Percentiles rank a stretch among this genome's conserved stretches.
phyloP scores from a whole-genome alignment of 2,797 vertebrate species.

The Parambassis ranga region DNA sequence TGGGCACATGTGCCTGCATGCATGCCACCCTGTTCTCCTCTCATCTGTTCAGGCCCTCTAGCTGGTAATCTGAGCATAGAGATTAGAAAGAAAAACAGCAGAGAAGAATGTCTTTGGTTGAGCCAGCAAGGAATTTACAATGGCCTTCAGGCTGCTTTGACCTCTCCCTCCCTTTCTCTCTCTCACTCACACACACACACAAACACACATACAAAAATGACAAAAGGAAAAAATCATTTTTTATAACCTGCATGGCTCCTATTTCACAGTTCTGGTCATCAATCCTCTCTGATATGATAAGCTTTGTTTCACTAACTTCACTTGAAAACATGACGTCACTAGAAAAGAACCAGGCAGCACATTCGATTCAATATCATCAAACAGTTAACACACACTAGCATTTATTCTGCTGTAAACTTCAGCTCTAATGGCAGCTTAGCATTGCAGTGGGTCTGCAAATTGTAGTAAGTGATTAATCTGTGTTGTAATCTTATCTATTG shows the following conservation, averaged over 20 bases:
- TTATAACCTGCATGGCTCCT: neutral
- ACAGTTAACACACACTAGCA: neutral
- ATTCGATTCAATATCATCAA: neutral
- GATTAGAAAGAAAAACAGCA: constrained; percentile 79
- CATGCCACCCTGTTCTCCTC: constrained; percentile 60
- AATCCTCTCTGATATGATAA: neutral
- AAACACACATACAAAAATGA: constrained; percentile 24
- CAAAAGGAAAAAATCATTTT: constrained; percentile 4
- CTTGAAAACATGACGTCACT: neutral
- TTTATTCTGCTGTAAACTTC: neutral
- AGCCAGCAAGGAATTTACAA: constrained; percentile 77
- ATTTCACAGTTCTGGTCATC: neutral
- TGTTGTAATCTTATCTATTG: too few species aligned
- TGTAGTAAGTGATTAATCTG: too few species aligned
- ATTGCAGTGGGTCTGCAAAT: too few species aligned
- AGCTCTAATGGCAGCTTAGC: too few species aligned
- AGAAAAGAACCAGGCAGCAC: neutral
- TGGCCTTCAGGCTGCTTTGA: constrained; percentile 78
- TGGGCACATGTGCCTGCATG: constrained; percentile 55
- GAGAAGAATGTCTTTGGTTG: constrained; percentile 79
- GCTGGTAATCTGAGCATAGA: constrained; percentile 80
- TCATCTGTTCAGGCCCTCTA: constrained; percentile 74
- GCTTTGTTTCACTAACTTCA: neutral
- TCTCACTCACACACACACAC: constrained; percentile 16
- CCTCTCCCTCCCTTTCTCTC: constrained; percentile 61